Evolutionary conservation across 2,797 vertebrate species (phyloP), one percentile per base, ranked within the genome.

Genomic region (Avahi laniger): DNA sequence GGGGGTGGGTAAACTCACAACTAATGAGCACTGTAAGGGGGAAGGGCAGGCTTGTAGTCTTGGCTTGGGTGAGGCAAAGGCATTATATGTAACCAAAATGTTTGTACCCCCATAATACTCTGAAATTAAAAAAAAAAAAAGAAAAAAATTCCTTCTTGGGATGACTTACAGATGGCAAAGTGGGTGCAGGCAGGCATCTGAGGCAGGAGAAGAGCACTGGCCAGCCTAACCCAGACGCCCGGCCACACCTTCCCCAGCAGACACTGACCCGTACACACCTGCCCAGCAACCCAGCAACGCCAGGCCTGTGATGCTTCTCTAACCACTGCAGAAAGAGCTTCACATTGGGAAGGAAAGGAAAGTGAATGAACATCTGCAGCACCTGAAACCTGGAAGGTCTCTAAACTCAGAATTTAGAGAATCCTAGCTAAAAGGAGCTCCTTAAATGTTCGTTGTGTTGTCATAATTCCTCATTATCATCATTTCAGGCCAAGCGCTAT

Each of bases 131-230:
- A 57, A 24, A 52, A 52, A 20, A 20, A 52, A 0, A 5, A 17
- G 1, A 50, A 22, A 54, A 7, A 52, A 93, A 89, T 82, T 46
- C n/a, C 63, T 75, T 82, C 41, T 26, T 41, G 15, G 24, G 61
- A 89, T 93, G 83, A 76, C 46, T 30, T 78, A 38, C 46, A 90
- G 78, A 75, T 11, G 33, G 24, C 41, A 67, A 17, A 84, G 48
- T 0, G 0, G 33, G 5, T 1, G 2, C 70, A 80, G 15, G 20
- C 28, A 78, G 67, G 84, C 0, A 2, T 78, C n/a, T 20, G 41
- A 61, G 46, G 38, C 14, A 13, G 20, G 50, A 52, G n/a, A 69
- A 33, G 41, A 50, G 22, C 43, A 26, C 9, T 26, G 30, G 52
- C 17, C 52, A 46, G 67, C 54, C 35, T 35, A 69, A 33, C 14